Base-by-base conservation (phyloP, 2,888 invertebrate species). In the Apodemia zela region DNA sequence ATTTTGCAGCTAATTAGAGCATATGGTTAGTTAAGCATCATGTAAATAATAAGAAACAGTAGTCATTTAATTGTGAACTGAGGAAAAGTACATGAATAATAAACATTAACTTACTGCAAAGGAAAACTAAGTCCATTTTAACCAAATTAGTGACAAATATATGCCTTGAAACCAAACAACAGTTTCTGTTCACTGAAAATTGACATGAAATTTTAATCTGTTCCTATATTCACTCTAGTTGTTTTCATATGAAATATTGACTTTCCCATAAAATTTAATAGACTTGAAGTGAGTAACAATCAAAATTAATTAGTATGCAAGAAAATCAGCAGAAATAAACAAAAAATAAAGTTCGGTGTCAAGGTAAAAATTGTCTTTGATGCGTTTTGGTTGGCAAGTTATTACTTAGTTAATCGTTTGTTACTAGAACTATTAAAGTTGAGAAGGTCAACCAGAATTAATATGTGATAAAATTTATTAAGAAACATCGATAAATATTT, bases 161-260 rank as follows among this genome's bases (percentile, higher is more conserved):
- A 65, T 60, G 51, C 60, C 33, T 66, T 65, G 59, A 68, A 70
- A 67, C 68, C 70, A 38, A 38, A 13, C 38, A 38, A 38, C 38
- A 38, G 85, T 84, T 81, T 80, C 75, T 77, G 80, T 84, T 80
- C 75, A 82, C 85, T 87, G 87, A 88, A 89, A 87, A 77, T 72
- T 76, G 72, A 71, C 72, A 71, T 72, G 67, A 69, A 67, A 68
- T 65, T 63, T 63, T 69, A 73, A 73, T 75, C 75, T 82, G 86
- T 72, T 67, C 73, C 89, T 87, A 83, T 67, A 67, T 89, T 89
- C 90, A 90, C 73, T 71, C 72, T 70, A 66, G 75, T 80, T 71
- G 63, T 69, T 65, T 67, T 67, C 47, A 62, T 64, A 72, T 63
- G 59, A 67, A 70, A 66, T 66, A 65, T 67, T 63, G 71, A 68